Evolutionary conservation across 2,888 invertebrate species (phyloP).

Genomic region (Schrankia costaestrigalis): DNA sequence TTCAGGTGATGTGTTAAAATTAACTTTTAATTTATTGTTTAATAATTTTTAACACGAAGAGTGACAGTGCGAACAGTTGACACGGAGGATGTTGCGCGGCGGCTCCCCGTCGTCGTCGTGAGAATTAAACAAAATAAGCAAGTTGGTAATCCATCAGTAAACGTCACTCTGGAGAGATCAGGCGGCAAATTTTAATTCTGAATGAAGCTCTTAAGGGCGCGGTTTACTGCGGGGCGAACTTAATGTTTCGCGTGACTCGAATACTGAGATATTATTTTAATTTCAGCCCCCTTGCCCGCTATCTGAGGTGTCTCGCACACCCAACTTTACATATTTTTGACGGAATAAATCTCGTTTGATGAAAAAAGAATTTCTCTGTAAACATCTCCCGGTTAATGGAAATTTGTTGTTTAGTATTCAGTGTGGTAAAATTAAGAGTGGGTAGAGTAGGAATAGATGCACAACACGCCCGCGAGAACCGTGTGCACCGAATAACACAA

Average conservation of each 20-base stretch:
- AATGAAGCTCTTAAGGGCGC: conserved; percentile 71
- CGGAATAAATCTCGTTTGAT: conserved; percentile 73
- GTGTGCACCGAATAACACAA: conserved; percentile 21
- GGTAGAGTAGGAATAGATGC: conserved; percentile 22
- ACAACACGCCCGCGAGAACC: conserved; percentile 6
- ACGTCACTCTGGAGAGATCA: conserved; percentile 66
- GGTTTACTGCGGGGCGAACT: conserved; percentile 72
- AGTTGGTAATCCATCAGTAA: conserved; percentile 72
- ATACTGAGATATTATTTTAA: conserved; percentile 77
- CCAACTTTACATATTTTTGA: conserved; percentile 76
- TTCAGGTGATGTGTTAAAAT: conserved; percentile 20
- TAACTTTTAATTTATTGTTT: conserved; percentile 31
- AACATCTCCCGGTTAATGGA: conserved; percentile 68
- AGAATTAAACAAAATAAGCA: conserved; percentile 48
- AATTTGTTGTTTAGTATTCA: conserved; percentile 68
- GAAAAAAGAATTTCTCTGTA: conserved; percentile 70
- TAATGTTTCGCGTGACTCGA: conserved; percentile 80
- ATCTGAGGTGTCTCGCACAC: conserved; percentile 54
- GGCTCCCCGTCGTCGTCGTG: conserved; percentile 12
- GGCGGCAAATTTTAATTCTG: conserved; percentile 78
- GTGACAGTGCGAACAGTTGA: conserved; percentile 27
- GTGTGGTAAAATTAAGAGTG: conserved; percentile 46
- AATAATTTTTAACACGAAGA: conserved; percentile 17
- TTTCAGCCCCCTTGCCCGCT: conserved; percentile 59
- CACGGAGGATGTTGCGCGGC: conserved; percentile 7